These are phyloP conservation scores for Austrolebias charrua DNA, from an alignment of 2,797 vertebrate species.

Conservation along the genomic window DNA sequence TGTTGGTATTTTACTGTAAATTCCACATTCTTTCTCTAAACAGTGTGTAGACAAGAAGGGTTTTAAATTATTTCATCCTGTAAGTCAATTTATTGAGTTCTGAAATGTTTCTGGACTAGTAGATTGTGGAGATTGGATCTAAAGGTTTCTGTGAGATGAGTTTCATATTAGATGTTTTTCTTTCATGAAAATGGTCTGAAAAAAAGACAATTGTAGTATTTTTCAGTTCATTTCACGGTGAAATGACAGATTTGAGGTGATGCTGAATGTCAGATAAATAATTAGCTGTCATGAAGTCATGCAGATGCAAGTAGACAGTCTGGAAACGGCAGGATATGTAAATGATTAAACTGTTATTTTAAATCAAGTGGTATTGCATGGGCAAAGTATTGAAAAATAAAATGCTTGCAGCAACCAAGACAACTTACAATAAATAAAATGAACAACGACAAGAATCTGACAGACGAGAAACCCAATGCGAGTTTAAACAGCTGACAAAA, in stretches of 20 bases:
- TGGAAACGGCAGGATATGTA: neutral
- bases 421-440: neutral
- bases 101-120: too few relatives aligned
- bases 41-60: too few relatives aligned
- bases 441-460: neutral
- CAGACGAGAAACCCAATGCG: neutral
- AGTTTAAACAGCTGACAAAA: neutral
- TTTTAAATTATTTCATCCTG: too few relatives aligned
- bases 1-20: too few relatives aligned
- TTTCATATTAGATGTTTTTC: neutral
- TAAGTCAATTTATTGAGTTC: too few relatives aligned
- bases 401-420: neutral
- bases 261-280: neutral
- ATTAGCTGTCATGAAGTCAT: neutral
- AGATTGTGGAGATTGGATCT: too few relatives aligned
- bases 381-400: neutral
- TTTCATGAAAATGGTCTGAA: neutral
- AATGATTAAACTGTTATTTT: neutral
- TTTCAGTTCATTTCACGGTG: neutral
- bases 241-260: conserved; percentile 4
- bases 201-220: neutral
- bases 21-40: too few relatives aligned
- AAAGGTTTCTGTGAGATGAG: too few relatives aligned
- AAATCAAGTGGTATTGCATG: neutral
- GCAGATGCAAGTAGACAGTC: neutral